Conservation (phyloP, 2,113 vertebrate genomes). For the Antigone vipio region DNA sequence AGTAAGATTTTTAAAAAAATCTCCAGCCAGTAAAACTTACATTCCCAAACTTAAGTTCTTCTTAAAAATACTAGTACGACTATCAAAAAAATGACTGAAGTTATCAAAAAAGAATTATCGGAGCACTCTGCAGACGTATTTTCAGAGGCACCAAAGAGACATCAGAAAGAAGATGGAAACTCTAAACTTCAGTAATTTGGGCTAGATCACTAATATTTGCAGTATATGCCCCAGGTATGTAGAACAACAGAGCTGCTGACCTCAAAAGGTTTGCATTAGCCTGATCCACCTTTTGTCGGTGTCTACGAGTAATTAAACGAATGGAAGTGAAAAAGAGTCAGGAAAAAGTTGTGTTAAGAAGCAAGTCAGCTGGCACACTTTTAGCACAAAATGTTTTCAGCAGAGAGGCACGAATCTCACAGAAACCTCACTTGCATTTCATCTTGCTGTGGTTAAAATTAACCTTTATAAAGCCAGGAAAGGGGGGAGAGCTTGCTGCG, state of each 20-base stretch:
- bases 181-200: constrained; percentile 32
- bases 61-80: not conserved
- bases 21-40: not conserved
- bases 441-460: constrained; percentile 41
- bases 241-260: constrained; percentile 49
- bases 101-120: not conserved
- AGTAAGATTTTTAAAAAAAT: not conserved
- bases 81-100: not conserved
- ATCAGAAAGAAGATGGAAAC: constrained; percentile 6
- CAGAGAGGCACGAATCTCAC: constrained; percentile 21
- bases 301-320: not conserved
- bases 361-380: constrained; percentile 11
- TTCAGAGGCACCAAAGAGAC: constrained; percentile 45
- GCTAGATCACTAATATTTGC: constrained; percentile 16
- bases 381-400: constrained; percentile 15
- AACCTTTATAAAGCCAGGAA: constrained; percentile 29
- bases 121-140: not conserved
- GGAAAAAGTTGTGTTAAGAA: constrained; percentile 14
- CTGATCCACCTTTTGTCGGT: not conserved
- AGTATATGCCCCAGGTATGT: constrained; percentile 9
- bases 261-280: constrained; percentile 35
- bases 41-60: not conserved
- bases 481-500: not conserved
- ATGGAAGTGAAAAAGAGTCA: not conserved
- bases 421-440: constrained; percentile 10